Evolutionary conservation across 1,140 invertebrate genomes (phyloP), one percentile per base, ranked within the genome.

Genomic region (Leguminivora glycinivorella): DNA sequence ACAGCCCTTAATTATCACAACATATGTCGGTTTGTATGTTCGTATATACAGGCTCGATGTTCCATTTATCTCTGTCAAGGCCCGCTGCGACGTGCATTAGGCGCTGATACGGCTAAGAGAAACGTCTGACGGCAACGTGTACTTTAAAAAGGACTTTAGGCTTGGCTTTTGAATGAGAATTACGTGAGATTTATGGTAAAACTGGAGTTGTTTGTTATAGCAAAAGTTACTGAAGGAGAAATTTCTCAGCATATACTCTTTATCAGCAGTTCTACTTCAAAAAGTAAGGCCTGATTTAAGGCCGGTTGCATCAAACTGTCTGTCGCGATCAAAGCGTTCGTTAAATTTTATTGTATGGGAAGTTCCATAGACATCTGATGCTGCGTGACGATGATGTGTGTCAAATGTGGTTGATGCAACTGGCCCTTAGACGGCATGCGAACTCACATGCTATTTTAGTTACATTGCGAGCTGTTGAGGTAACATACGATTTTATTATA

Each of bases 81-180:
- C 47, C 60, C 75, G 70, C 73, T 79, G 77, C 77, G 77, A 72
- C 77, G 73, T 79, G 74, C 83, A 79, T 80, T 82, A 80, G 78
- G 79, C 79, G 71, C 75, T 80, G 83, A 83, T 83, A 83, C 63
- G 78, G 79, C 77, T 80, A 82, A 84, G 83, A 83, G 83, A 83
- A 81, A 84, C 79, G 81, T 83, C 79, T 75, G 70, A 69, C 72
- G 58, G 56, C 43, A 70, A 74, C 68, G 69, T 52, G 47, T 52
- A 52, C 47, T 52, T 52, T 52, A 17, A 52, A 52, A 52, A n/a
- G 47, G 47, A 52, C 47, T 22, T 52, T 52, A 52, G 47, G 47
- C 47, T 52, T 52, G 47, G 47, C 47, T 52, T 52, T 22, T 52
- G 75, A 75, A 72, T 69, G 56, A 34, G 63, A 56, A 67, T 69